These are phyloP conservation scores for Ptychoptera albimana DNA, from an alignment of 2,888 invertebrate species.

Conservation along the genomic window DNA sequence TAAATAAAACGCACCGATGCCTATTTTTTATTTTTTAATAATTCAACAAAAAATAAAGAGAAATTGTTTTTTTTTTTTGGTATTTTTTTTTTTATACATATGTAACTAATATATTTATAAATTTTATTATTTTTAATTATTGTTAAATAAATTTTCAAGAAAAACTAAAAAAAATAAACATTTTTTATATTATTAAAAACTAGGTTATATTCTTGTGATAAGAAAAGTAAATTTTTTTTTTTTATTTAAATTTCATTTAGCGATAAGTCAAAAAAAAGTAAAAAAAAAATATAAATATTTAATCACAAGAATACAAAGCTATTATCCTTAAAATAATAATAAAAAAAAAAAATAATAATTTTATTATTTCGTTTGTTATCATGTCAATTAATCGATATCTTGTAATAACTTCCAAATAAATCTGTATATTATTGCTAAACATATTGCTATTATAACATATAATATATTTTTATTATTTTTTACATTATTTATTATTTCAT, in stretches of 20 bases:
- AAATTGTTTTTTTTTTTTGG: no score
- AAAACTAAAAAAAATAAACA: no score
- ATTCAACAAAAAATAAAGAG: no score
- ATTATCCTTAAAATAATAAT: neutral
- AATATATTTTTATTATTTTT: neutral
- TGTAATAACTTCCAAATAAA: constrained; percentile 8
- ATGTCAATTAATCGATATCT: constrained; percentile 3
- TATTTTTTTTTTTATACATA: no score
- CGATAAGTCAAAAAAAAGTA: neutral
- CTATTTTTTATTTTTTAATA: neutral
- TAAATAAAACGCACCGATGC: neutral
- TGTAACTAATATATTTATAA: no score
- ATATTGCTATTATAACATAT: neutral
- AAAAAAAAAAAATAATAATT: neutral
- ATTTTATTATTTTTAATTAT: no score
- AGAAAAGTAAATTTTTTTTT: no score
- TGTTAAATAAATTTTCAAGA: no score
- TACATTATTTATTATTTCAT: neutral
- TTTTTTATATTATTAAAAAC: no score
- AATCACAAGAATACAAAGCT: neutral
- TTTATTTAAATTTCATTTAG: neutral
- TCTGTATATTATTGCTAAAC: constrained; percentile 3
- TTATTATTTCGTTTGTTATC: neutral
- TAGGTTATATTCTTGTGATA: no score
- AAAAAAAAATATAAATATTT: neutral